phyloP scores from a whole-genome alignment of 2,888 invertebrate species.

The Harpalus rubripes region DNA sequence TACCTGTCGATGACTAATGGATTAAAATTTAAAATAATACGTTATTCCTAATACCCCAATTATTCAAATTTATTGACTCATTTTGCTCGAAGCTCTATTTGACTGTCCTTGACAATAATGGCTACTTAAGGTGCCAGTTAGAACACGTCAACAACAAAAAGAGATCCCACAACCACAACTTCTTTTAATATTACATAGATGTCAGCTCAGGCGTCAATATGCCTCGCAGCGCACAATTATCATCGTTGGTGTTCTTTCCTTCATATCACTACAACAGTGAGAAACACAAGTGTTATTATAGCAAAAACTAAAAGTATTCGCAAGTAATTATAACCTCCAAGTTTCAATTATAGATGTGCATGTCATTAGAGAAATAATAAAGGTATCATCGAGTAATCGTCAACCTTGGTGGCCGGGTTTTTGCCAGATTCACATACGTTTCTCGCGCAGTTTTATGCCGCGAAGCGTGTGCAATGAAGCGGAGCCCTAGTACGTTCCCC shows the following conservation, averaged over 20 bases:
- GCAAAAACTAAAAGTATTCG: slow-evolving; percentile 42
- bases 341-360: slow-evolving; percentile 49
- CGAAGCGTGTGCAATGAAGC: slow-evolving; percentile 48
- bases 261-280: not conserved
- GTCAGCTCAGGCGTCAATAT: slow-evolving; percentile 71
- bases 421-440: not conserved
- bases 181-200: not conserved
- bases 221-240: slow-evolving; percentile 72
- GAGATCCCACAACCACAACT: not conserved
- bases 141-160: too few species aligned
- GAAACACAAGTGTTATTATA: slow-evolving; percentile 9
- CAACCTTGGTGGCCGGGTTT: slow-evolving; percentile 15
- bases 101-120: not conserved
- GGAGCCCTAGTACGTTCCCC: slow-evolving; percentile 17
- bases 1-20: not conserved
- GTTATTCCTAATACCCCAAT: not conserved
- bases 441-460: slow-evolving; percentile 1
- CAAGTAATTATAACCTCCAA: slow-evolving; percentile 16
- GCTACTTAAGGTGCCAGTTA: not conserved
- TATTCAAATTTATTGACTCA: slow-evolving; percentile 19
- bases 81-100: not conserved
- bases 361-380: slow-evolving; percentile 31
- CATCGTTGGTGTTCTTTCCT: slow-evolving; percentile 73
- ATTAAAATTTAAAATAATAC: not conserved
- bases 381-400: slow-evolving; percentile 16